Base-by-base conservation (phyloP, 2,113 vertebrate genomes). In the Lagopus leucura region DNA sequence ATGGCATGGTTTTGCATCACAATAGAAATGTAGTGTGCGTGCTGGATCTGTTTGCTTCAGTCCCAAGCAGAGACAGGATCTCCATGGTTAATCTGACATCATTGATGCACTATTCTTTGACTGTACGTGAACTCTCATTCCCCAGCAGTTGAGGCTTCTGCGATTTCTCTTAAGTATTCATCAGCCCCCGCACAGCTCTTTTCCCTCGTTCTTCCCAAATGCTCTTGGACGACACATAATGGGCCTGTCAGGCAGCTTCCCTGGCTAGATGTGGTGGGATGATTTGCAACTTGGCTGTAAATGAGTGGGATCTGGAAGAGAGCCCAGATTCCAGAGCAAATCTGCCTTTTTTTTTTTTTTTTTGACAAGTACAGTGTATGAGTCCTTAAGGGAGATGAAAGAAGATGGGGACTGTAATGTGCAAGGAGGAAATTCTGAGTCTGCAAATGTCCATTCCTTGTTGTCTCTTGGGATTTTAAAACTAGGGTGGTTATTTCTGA, bases 301-400 rank as follows among this genome's bases (percentile, higher is more conserved):
- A 89, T 1, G 47, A 96, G 55, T 52, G 77, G 90, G 93, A 45
- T 40, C 89, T 96, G 97, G 97, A 92, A 8, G 21, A 3, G n/a
- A 82, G 93, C 89, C 96, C 93, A 88, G 72, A 75, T 95, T 97
- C 97, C 93, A 96, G 82, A 96, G 50, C 67, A 76, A 89, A 94
- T 95, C 86, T 94, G 91, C 74, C 7, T 28, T 27, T 40, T 40
- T 27, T 27, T 38, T 82, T 52, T 14, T 38, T 82, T 89, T 52
- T 14, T 65, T 84, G 86, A 78, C 88, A 82, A 92, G 76, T 52
- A 66, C 50, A 73, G 90, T 76, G 89, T 48, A 21, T 1, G 5
- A 84, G 76, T 77, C 92, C 95, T 84, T 79, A 3, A 42, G 92
- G 94, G 89, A 90, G 90, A 65, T 19, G 67, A 64, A 91, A 86